Conservation (phyloP, 92 coral and sea anemone species). For the Zoanthus solanderi region DNA sequence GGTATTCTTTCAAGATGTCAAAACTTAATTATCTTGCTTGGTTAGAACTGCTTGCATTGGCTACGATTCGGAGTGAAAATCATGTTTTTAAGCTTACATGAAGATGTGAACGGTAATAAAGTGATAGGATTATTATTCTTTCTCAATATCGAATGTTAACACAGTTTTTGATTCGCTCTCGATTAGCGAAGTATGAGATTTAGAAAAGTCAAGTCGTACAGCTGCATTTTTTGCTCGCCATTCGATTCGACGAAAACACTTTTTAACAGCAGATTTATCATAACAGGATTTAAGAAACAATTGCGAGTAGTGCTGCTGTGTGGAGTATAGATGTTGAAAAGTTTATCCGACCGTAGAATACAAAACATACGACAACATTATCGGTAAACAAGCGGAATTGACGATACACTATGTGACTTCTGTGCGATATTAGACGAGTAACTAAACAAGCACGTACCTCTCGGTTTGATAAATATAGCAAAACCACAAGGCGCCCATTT, state of each 20-base stretch:
- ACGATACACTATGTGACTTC: not conserved
- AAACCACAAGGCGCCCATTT: constrained; percentile 36
- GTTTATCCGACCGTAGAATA: not conserved
- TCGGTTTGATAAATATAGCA: constrained; percentile 10
- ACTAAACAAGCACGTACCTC: not conserved
- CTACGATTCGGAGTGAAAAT: not conserved
- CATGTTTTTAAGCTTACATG: not conserved
- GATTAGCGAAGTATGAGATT: not conserved
- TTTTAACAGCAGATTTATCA: not conserved
- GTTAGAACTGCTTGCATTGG: not conserved
- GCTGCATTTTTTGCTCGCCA: not conserved
- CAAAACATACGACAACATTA: not conserved
- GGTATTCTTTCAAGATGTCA: not conserved
- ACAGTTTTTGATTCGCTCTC: not conserved
- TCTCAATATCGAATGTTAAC: not conserved
- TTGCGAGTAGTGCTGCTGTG: not conserved
- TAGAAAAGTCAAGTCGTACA: not conserved
- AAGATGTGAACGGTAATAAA: not conserved
- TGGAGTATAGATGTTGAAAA: not conserved
- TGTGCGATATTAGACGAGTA: not conserved
- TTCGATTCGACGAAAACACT: not conserved
- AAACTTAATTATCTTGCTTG: not conserved
- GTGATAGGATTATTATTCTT: not conserved
- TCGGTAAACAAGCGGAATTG: not conserved
- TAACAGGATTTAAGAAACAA: not conserved